Base-by-base conservation (phyloP, 2,888 invertebrate species). In the Troilus luridus region DNA sequence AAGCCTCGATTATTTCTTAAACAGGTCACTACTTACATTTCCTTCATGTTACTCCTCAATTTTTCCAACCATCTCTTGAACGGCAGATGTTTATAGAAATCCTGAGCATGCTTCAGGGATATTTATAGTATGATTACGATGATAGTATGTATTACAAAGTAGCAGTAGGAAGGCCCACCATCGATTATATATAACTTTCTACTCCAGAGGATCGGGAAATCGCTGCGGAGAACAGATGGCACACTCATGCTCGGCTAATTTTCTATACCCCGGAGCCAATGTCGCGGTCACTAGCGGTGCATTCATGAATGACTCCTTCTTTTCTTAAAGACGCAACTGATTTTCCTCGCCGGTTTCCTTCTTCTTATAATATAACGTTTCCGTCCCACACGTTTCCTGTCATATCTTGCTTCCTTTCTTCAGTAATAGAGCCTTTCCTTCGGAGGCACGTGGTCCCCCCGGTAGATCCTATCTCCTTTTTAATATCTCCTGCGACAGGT, bases 291-390 rank as follows among this genome's bases (percentile, higher is more conserved):
- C 17, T 19, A 77, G 41, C 72, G 72, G 19, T 19, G 27, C 85
- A 58, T 0, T 56, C 85, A 85, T 85, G 85, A 85, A 58, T 85
- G 85, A 85, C 85, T 85, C 85, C 72, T 77, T 8, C 27, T 85
- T 85, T 85, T 58, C n/a, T 56, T n/a, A 11, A 56, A 54, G 85
- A 85, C 56, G 56, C 54, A 21, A n/a, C 85, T 56, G 85, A 85
- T 85, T 85, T 85, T 85, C 85, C 56, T 85, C 85, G 85, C 85
- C 56, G 85, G 85, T 85, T 85, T 85, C 85, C 85, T 56, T 9
- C 19, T 11, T 56, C 85, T 85, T 85, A n/a, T 85, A 85, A 56
- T 85, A 85, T 19, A 56, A 41, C 56, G 56, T n/a, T 85, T 85
- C 85, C 85, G 85, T 27, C 85, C 85, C 56, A 54, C n/a, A 54